Evolutionary conservation across 1,140 invertebrate genomes (phyloP), one percentile per base, ranked within the genome.

Genomic region (Saccostrea glomerata): DNA sequence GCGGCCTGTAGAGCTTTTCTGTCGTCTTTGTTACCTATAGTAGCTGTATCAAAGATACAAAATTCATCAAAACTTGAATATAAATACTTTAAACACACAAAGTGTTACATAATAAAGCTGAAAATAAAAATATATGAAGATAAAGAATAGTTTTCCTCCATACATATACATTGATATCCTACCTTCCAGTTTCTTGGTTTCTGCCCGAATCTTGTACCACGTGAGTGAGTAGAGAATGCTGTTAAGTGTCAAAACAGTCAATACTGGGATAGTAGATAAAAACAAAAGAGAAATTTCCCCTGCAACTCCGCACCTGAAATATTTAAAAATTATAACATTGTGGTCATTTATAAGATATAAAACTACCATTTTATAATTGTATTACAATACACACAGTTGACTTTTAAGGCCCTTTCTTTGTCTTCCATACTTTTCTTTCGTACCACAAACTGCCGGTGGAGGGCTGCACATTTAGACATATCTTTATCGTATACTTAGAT

Each of bases 1-100:
- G 87, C 87, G 58, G 87, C 63, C 63, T 23, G 60, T 20, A 47
- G 47, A 47, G 60, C 23, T 7, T 20, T 20, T 20, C 60, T 66
- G 60, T 66, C 60, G 60, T 20, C 23, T 23, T 66, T 66, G 60
- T 66, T 66, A 66, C 60, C 60, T 1, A 66, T 66, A n/a, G 60
- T 66, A 66, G 6, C 60, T 66, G 6, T 23, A 47, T 47, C 47
- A 47, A 47, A 47, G 9, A 47, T 11, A 47, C 5, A 11, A 47
- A 47, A 11, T 36, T 9, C 5, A 47, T 47, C 47, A 47, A 47
- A 47, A 47, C 47, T 0, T 47, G 47, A 9, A 47, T 47, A 47
- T 47, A 47, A 47, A 47, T 47, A 47, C 47, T 47, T 7, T 47
- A 47, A 47, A 47, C 9, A 9, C 5, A 47, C 47, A 0, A 36